Base-by-base conservation (phyloP, 2,888 invertebrate species). In the Agrilus cyanescens region DNA sequence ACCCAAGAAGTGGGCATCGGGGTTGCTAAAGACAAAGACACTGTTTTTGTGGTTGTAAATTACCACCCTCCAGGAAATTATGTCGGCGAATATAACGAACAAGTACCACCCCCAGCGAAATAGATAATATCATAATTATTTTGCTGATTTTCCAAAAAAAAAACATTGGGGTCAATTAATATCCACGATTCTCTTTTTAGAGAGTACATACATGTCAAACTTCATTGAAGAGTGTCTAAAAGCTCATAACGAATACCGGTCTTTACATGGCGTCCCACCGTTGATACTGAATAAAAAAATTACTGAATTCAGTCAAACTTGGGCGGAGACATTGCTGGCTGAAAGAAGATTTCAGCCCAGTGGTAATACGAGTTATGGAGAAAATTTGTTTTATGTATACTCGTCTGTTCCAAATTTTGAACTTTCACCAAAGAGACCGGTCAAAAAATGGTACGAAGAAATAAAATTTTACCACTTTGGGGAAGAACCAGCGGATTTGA, bases 51-150 rank as follows among this genome's bases (percentile, higher is more conserved):
- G 0, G 94, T 95, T 1, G 88, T 85, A 20, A 85, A 90, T 63
- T 95, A 95, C 61, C 76, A 75, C 58, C 94, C 95, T 0, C 81
- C 93, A 0, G 94, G 93, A 4, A 95, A 95, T 63, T 75, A 82
- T 46, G 70, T 80, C 35, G 85, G 84, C 1, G 75, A 76, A 52
- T 88, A 82, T 56, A 67, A 74, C 12, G 73, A 73, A 20, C 85
- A 87, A 63, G 87, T 88, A 2, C 78, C 75, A 4, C 25, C 25
- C 25, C 25, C 25, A 25, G 25, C 25, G 4, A 25, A 20, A 20
- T 79, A 81, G n/a, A n/a, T n/a, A 37, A 67, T 75, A 38, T 67
- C 65, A 53, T 61, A 60, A 10, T 58, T n/a, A 59, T 37, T 39
- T 47, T 7, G 42, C 41, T 32, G 6, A 32, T 7, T 32, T 20